Evolutionary conservation across 2,113 vertebrate species (phyloP).

Genomic region (Cyprinodon variegatus): DNA sequence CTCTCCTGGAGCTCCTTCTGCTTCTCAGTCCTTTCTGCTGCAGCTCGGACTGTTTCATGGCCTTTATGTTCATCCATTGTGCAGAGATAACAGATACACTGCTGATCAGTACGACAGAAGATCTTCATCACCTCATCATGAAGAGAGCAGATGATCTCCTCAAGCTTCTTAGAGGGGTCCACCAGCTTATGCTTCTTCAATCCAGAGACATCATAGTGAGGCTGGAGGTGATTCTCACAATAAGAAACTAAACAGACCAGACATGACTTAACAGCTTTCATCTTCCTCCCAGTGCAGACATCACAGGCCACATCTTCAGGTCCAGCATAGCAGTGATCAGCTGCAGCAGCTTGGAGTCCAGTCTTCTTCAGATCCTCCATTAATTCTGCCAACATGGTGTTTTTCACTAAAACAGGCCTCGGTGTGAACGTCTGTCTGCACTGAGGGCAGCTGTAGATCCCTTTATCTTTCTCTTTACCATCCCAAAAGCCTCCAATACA

Average conservation of each 20-base stretch:
- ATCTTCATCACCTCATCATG: conserved; percentile 1
- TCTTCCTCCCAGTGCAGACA: background rate
- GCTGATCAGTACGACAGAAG: background rate
- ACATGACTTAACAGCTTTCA: background rate
- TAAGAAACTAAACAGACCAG: background rate
- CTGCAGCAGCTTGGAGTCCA: background rate
- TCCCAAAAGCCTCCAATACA: background rate
- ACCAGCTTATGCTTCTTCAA: background rate
- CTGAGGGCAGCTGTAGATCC: background rate
- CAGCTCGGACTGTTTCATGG: background rate
- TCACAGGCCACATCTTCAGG: background rate
- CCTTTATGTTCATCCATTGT: background rate
- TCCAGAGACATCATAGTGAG: background rate
- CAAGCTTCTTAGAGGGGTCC: background rate
- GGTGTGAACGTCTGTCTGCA: background rate
- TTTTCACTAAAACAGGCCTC: background rate
- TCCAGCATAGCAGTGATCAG: background rate
- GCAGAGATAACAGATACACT: background rate
- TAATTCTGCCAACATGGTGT: conserved; percentile 2
- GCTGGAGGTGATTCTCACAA: background rate
- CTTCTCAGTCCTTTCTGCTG: background rate
- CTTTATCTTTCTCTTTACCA: background rate
- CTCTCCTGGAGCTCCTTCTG: background rate
- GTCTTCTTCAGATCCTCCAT: background rate
- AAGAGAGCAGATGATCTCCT: background rate